Evolutionary conservation across 2,113 vertebrate genomes (phyloP).

Genomic region (Abramis brama): DNA sequence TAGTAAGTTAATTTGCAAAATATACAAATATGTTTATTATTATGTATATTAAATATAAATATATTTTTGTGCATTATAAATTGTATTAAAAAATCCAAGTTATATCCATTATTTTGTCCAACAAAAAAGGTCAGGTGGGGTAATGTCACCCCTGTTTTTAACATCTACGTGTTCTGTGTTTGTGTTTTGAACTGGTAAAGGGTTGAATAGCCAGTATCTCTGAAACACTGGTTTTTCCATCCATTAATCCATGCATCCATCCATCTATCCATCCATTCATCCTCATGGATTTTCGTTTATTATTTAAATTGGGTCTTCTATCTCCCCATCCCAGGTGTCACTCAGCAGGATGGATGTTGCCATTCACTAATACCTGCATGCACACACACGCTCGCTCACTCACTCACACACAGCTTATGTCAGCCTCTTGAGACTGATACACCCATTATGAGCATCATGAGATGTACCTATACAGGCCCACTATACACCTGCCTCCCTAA

Average conservation of each 20-base stretch:
- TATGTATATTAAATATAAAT: not conserved
- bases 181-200: not conserved
- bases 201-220: not conserved
- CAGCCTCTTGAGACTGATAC: slow-evolving; percentile 2
- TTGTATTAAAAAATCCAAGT: no score
- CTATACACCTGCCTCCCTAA: slow-evolving; percentile 30
- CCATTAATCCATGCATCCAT: slow-evolving; percentile 7
- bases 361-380: slow-evolving; percentile 10
- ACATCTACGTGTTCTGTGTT: not conserved
- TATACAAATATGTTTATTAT: not conserved
- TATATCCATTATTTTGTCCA: no score
- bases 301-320: slow-evolving; percentile 12
- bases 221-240: not conserved
- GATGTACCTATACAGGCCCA: slow-evolving; percentile 37
- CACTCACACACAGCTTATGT: slow-evolving; percentile 13
- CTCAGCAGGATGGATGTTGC: slow-evolving; percentile 24
- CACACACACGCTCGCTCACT: not conserved
- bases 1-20: not conserved
- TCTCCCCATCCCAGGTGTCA: slow-evolving; percentile 12
- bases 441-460: slow-evolving; percentile 24
- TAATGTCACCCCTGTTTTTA: not conserved
- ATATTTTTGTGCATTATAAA: not conserved
- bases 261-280: not conserved
- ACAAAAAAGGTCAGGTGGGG: no score
- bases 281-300: slow-evolving; percentile 15